Evolutionary conservation across 2,888 invertebrate species (phyloP).

Genomic region (Archaeoteleia sp.): DNA sequence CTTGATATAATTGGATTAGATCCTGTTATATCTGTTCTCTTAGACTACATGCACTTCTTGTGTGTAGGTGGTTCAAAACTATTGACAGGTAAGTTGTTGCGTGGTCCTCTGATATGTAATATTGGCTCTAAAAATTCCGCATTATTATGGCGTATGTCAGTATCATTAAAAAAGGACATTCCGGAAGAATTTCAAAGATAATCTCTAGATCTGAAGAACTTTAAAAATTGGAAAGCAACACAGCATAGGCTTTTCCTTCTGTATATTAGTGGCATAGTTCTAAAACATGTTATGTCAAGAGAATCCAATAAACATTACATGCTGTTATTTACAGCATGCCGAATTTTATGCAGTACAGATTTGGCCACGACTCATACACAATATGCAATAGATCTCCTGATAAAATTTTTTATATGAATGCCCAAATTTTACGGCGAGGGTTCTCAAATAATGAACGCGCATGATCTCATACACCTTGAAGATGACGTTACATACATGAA

Average conservation of each 20-base stretch:
- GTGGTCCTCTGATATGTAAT: too few species aligned
- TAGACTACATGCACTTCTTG: too few species aligned
- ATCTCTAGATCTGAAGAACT: conserved; percentile 4
- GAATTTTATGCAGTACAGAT: conserved; percentile 26
- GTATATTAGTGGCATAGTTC: background rate
- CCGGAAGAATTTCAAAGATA: conserved; percentile 15
- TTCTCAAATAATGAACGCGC: conserved; percentile 1
- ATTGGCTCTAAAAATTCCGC: too few species aligned
- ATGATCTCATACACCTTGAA: conserved; percentile 6
- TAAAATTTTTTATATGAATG: conserved; percentile 2
- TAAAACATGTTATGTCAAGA: conserved; percentile 7
- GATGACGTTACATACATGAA: conserved; percentile 16
- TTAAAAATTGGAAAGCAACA: conserved; percentile 1
- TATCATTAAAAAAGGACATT: too few species aligned
- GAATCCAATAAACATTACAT: conserved; percentile 40
- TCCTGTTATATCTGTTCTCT: too few species aligned
- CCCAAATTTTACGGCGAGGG: conserved; percentile 3
- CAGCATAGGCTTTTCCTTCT: conserved; percentile 2
- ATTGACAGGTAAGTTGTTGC: too few species aligned
- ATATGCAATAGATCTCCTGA: too few species aligned
- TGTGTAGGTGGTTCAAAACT: too few species aligned
- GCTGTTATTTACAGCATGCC: conserved; percentile 35
- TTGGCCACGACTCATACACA: too few species aligned
- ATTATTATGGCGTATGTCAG: too few species aligned
- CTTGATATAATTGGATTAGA: too few species aligned